Evolutionary conservation across 2,797 vertebrate species (phyloP).

Genomic region (Psittacula echo): DNA sequence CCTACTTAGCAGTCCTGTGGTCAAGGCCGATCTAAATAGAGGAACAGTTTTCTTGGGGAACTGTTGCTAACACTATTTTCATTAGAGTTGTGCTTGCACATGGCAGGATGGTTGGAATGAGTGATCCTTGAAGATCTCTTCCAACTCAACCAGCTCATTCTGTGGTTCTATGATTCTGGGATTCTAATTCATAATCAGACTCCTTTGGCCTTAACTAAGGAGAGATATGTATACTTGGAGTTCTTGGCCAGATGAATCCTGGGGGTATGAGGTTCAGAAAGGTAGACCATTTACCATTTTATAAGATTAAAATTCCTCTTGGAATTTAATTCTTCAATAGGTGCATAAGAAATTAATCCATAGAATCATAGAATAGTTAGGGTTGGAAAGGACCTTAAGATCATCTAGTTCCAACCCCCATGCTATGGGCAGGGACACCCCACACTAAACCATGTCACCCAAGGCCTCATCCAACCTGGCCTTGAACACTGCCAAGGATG

Average conservation of each 20-base stretch:
- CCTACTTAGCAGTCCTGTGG: background rate
- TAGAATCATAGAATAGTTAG: background rate
- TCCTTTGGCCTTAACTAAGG: background rate
- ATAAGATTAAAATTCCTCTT: background rate
- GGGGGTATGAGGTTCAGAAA: background rate
- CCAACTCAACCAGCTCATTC: background rate
- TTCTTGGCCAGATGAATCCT: background rate
- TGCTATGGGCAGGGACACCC: background rate
- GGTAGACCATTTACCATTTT: background rate
- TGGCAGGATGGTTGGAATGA: accelerated
- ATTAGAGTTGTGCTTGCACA: background rate
- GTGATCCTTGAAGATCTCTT: background rate
- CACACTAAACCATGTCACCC: too few relatives aligned
- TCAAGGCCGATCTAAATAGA: background rate
- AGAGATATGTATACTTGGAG: accelerated
- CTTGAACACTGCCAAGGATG: too few relatives aligned
- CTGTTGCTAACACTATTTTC: background rate
- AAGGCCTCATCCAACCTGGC: too few relatives aligned
- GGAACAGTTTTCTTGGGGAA: background rate
- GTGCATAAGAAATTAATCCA: background rate
- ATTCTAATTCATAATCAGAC: background rate
- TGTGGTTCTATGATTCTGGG: background rate
- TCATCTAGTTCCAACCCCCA: background rate
- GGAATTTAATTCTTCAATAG: background rate
- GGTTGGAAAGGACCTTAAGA: background rate